Percentiles rank a stretch among this genome's conserved stretches.
Conservation (phyloP, 2,888 invertebrate species). For the Arctia plantaginis region DNA sequence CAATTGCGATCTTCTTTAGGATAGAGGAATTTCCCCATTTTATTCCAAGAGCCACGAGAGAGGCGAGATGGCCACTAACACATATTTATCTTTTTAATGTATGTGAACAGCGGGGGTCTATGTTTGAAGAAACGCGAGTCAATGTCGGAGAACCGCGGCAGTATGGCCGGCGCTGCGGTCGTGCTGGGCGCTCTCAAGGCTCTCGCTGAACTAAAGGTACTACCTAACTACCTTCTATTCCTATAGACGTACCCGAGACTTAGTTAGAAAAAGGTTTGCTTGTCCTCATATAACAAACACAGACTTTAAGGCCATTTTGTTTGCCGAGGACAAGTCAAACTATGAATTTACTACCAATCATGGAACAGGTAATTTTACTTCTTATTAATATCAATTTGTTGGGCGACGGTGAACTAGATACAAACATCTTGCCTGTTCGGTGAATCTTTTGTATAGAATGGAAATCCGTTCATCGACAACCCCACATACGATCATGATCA, state of each 20-base stretch:
- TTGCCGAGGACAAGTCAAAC: background rate
- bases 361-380: no score
- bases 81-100: background rate
- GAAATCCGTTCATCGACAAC: no score
- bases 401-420: no score
- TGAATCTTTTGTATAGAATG: no score
- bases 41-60: no score
- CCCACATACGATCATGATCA: no score
- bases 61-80: background rate
- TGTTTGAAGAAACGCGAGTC: constrained; percentile 88
- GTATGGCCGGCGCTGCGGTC: constrained; percentile 94
- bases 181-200: constrained; percentile 89
- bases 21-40: background rate
- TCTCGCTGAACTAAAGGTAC: constrained; percentile 88
- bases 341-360: no score
- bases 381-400: no score
- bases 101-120: constrained; percentile 88
- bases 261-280: background rate
- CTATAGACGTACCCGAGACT: background rate
- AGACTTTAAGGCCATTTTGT: background rate
- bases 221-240: background rate
- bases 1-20: background rate
- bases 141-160: constrained; percentile 91
- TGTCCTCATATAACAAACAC: background rate
- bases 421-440: no score